Conservation (phyloP, 2,113 vertebrate genomes). For the Eonycteris spelaea region DNA sequence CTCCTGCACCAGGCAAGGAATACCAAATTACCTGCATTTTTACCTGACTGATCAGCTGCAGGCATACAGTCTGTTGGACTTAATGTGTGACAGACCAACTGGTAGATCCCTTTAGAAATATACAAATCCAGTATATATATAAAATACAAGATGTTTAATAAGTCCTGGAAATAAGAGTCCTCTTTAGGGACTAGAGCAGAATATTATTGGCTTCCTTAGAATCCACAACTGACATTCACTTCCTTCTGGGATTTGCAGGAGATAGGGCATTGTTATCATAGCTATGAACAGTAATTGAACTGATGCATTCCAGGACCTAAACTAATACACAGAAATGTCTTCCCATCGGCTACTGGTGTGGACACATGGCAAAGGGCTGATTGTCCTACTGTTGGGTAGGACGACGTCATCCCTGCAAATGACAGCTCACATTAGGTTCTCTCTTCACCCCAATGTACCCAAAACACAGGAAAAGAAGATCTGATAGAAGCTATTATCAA, state of each 20-base stretch:
- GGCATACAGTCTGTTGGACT: background rate
- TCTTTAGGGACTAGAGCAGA: background rate
- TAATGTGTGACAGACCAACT: background rate
- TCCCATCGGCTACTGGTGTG: background rate
- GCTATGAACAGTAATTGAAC: background rate
- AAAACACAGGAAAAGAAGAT: background rate
- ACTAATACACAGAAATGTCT: background rate
- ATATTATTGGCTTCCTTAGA: background rate
- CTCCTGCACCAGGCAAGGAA: background rate
- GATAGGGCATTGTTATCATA: background rate
- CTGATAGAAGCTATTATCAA: background rate
- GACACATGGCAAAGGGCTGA: background rate
- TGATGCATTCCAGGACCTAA: background rate
- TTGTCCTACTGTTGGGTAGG: background rate
- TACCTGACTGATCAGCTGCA: background rate
- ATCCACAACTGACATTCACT: background rate
- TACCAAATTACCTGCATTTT: background rate
- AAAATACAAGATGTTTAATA: background rate
- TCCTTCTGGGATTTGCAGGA: background rate
- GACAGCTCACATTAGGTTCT: background rate
- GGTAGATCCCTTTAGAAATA: background rate
- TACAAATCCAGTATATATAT: background rate
- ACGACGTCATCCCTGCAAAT: background rate
- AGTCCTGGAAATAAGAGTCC: background rate
- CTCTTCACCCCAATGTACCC: background rate